phyloP scores from a whole-genome alignment of 2,888 invertebrate genomes.

The Lithosia quadra region DNA sequence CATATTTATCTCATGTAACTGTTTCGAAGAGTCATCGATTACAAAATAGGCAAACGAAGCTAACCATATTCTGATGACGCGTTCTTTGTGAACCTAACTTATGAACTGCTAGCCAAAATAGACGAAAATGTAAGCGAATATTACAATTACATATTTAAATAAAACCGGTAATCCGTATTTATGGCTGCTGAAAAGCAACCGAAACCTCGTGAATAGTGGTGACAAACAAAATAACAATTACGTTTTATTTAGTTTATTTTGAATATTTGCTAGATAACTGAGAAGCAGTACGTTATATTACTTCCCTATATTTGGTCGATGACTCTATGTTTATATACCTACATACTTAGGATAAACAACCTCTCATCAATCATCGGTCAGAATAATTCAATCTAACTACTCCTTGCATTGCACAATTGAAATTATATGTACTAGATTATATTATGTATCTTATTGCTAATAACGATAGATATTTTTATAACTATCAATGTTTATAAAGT shows the following conservation, averaged over 20 bases:
- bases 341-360: slow-evolving; percentile 7
- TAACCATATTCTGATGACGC: neutral
- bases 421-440: slow-evolving; percentile 38
- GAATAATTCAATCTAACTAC: slow-evolving; percentile 27
- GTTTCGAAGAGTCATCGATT: slow-evolving; percentile 1
- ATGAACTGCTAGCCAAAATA: too few species aligned
- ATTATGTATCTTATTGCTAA: slow-evolving; percentile 42
- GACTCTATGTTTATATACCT: neutral
- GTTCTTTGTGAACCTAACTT: too few species aligned
- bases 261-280: neutral
- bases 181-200: neutral
- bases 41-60: neutral
- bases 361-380: slow-evolving; percentile 6
- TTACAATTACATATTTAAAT: neutral
- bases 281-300: neutral
- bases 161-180: neutral
- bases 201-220: neutral
- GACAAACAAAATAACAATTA: neutral
- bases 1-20: slow-evolving; percentile 6
- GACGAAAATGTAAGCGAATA: neutral
- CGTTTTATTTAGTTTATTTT: neutral
- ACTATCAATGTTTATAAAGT: slow-evolving; percentile 49
- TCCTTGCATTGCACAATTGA: slow-evolving; percentile 42
- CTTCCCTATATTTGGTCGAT: neutral
- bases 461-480: slow-evolving; percentile 54